Conservation (phyloP, 2,113 vertebrate species). For the Proterorhinus semilunaris region DNA sequence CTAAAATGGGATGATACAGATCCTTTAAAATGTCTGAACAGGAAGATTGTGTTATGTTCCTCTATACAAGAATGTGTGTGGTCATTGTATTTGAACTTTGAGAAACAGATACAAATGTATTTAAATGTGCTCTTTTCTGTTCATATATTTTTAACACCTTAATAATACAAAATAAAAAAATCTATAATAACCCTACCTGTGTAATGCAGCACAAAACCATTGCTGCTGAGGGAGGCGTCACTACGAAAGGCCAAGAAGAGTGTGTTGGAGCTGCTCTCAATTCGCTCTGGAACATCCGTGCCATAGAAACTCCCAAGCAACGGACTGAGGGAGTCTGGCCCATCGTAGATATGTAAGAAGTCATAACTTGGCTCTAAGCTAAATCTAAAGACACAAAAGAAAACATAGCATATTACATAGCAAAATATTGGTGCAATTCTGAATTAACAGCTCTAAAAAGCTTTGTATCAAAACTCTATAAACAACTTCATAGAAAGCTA, state of each 20-base stretch:
- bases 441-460: background rate
- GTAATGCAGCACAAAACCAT: slow-evolving; percentile 93
- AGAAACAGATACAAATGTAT: background rate
- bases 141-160: background rate
- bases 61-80: too few relatives aligned
- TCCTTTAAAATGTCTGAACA: too few relatives aligned
- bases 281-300: slow-evolving; percentile 86
- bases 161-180: background rate
- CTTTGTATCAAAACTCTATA: background rate
- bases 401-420: background rate
- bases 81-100: too few relatives aligned
- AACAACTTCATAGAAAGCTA: background rate
- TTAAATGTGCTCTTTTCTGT: background rate
- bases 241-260: slow-evolving; percentile 97
- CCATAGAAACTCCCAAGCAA: slow-evolving; percentile 95
- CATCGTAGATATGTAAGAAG: slow-evolving; percentile 96
- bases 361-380: slow-evolving; percentile 97
- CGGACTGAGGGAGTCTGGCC: slow-evolving; percentile 90
- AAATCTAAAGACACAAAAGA: slow-evolving; percentile 66
- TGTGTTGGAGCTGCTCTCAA: slow-evolving; percentile 94
- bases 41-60: too few relatives aligned
- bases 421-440: background rate
- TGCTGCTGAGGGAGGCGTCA: slow-evolving; percentile 93
- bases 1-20: too few relatives aligned
- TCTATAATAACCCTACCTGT: slow-evolving; percentile 77